Conservation (phyloP, 2,797 vertebrate species). For the Sparidentex hasta region DNA sequence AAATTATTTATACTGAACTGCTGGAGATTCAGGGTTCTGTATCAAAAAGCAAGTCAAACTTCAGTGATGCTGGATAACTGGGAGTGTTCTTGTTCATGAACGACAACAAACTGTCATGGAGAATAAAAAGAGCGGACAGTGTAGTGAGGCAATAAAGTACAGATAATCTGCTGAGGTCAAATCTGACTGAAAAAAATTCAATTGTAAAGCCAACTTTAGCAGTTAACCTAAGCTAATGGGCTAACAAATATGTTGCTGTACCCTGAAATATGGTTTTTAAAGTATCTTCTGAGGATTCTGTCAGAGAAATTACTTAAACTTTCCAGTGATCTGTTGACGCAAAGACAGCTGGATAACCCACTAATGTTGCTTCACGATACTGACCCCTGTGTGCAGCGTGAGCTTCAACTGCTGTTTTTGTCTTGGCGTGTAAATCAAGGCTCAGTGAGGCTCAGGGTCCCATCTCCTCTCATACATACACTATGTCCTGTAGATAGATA, state of each 20-base stretch:
- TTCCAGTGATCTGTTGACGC: no score
- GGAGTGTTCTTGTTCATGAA: no score
- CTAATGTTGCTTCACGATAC: neutral
- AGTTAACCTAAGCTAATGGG: no score
- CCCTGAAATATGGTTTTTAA: no score
- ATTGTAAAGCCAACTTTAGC: no score
- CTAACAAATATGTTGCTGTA: no score
- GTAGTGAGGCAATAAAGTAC: neutral
- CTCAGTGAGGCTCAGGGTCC: constrained; percentile 6
- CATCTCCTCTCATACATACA: neutral
- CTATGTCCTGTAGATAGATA: neutral
- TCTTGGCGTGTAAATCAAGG: constrained; percentile 8
- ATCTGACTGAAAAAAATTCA: neutral
- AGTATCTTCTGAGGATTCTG: no score
- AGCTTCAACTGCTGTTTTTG: neutral
- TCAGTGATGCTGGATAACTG: neutral
- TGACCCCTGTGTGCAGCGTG: neutral
- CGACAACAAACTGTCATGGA: no score
- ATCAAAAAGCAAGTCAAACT: neutral
- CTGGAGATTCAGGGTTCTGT: neutral
- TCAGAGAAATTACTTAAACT: no score
- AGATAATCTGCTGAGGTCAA: neutral
- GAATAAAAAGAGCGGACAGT: neutral
- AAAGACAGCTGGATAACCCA: neutral
- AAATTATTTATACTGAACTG: neutral